These are phyloP conservation scores for Blera fallax DNA, from an alignment of 2,888 invertebrate genomes.

Conservation along the genomic window DNA sequence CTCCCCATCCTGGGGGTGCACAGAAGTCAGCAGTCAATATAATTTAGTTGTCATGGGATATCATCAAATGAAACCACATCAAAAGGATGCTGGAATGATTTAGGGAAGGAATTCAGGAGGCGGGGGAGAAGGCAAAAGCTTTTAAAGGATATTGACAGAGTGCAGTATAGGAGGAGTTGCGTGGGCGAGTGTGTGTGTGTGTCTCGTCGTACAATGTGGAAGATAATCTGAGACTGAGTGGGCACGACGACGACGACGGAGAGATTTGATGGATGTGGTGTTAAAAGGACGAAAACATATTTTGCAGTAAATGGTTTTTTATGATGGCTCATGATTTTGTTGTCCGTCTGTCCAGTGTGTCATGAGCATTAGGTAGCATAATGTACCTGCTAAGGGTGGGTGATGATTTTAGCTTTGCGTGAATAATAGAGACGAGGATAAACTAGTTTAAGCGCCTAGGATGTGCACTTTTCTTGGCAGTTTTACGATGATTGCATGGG, in stretches of 20 bases:
- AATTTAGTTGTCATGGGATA: constrained; percentile 68
- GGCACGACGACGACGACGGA: too few species aligned
- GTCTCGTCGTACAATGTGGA: not conserved
- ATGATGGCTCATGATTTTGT: constrained; percentile 9
- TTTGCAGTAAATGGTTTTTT: constrained; percentile 40
- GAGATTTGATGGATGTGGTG: constrained; percentile 51
- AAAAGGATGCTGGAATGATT: constrained; percentile 32
- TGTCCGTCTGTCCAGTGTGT: not conserved
- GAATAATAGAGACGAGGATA: not conserved
- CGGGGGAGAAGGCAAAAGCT: constrained; percentile 27
- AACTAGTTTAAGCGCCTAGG: not conserved
- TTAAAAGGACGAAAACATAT: constrained; percentile 14
- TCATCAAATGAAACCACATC: constrained; percentile 68
- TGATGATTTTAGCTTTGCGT: not conserved
- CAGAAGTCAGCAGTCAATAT: constrained; percentile 59
- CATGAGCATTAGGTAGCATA: not conserved
- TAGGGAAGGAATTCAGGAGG: too few species aligned
- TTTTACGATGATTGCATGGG: not conserved
- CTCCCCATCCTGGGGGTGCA: too few species aligned
- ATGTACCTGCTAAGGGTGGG: not conserved
- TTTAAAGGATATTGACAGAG: constrained; percentile 58
- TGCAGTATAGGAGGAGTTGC: constrained; percentile 18
- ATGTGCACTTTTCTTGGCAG: not conserved
- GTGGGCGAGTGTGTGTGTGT: not conserved
- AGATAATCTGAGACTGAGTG: not conserved